Evolutionary conservation across 2,888 invertebrate species (phyloP), one percentile per base, ranked within the genome.

Genomic region (Cylloceria caligata): DNA sequence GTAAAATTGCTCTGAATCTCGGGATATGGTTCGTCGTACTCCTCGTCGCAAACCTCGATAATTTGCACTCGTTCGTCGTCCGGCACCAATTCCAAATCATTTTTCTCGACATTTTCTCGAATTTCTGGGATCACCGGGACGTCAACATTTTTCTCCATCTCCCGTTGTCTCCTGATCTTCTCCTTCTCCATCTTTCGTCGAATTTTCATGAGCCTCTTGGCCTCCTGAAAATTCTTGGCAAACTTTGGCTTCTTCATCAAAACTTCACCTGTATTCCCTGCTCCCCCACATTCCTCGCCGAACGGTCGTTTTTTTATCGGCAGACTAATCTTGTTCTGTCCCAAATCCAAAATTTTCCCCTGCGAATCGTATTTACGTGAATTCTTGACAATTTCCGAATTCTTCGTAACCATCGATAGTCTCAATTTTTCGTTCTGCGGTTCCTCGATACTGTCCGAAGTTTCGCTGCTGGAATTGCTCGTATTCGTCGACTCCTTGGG

Each of bases 161-260:
- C 94, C 89, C 94, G 94, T 67, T 94, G 94, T 93, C 94, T 93
- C 87, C 94, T 93, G 72, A 94, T 94, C 86, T 95, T 95, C 87
- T 95, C 93, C 87, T 95, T 95, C 39, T 95, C 95, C 81, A 96
- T 91, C 85, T 95, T 94, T 84, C 95, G 95, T 5, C 96, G 93
- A 89, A 95, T 94, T 91, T 95, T 95, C 94, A 95, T 95, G 69
- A 96, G 91, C 85, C 94, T 94, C 86, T 94, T 94, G 0, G 96
- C 95, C 93, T 96, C 96, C 85, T 94, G 94, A 55, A 96, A 93
- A 90, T 96, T 96, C 0, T 95, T 95, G 0, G 96, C 96, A 77
- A 95, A 95, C 93, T 95, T 96, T 0, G 95, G 95, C 89, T 96
- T 96, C 84, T 95, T 95, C 34, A 95, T 87, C 13, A 94, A 94